These are phyloP conservation scores for Agapornis roseicollis DNA, from an alignment of 2,113 vertebrate species.

Conservation along the genomic window DNA sequence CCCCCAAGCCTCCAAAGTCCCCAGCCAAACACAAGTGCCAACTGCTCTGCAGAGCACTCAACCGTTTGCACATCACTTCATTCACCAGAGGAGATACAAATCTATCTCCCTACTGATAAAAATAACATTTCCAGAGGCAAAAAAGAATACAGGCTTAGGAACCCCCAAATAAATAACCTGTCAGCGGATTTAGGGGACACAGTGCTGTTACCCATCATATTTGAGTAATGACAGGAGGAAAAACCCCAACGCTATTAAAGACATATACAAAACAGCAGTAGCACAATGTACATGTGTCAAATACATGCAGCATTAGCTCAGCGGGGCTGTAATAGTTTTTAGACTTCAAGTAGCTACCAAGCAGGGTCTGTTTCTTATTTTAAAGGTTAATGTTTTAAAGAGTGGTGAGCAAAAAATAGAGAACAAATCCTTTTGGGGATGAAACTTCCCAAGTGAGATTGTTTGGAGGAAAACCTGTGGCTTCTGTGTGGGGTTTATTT, in stretches of 20 bases:
- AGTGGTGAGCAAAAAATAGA: constrained; percentile 26
- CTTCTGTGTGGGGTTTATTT: constrained; percentile 37
- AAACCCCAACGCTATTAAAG: rapidly evolving
- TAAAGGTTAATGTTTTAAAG: constrained; percentile 8
- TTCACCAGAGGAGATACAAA: neutral
- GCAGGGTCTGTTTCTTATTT: neutral
- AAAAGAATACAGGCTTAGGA: neutral
- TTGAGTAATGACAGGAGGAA: neutral
- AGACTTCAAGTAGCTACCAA: neutral
- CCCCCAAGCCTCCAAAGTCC: neutral
- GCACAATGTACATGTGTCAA: neutral
- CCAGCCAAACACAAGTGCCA: neutral
- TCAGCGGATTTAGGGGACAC: neutral
- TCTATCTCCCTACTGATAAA: neutral
- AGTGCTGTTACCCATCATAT: neutral
- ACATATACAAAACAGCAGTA: neutral
- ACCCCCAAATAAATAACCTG: neutral
- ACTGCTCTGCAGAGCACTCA: constrained; percentile 1
- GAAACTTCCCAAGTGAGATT: neutral
- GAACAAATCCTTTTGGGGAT: neutral
- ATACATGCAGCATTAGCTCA: neutral
- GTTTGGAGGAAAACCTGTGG: constrained; percentile 1
- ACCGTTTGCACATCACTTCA: constrained; percentile 31
- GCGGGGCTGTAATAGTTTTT: neutral
- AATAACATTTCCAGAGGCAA: neutral